Conservation (phyloP, 1,140 invertebrate species). For the Bradynema listronoti region DNA sequence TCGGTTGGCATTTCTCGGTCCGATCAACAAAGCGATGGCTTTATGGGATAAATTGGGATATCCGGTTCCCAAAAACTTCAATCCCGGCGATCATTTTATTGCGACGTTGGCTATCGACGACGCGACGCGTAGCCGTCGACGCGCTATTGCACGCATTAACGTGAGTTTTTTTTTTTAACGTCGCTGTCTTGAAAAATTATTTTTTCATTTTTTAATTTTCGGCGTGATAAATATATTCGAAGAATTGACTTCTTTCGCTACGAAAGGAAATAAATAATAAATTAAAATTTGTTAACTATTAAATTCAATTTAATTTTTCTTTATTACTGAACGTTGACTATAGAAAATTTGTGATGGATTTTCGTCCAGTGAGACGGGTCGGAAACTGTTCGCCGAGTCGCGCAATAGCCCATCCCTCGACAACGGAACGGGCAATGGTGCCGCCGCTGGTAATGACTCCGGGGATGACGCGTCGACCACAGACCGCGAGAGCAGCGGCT, state of each 20-base stretch:
- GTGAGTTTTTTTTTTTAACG: conserved; percentile 25
- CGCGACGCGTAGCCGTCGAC: conserved; percentile 70
- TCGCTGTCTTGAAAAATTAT: neutral
- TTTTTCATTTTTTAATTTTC: neutral
- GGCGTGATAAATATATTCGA: neutral
- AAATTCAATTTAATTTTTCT: no score
- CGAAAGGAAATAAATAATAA: no score
- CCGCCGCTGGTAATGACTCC: no score
- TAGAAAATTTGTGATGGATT: conserved; percentile 61
- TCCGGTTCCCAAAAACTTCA: conserved; percentile 70
- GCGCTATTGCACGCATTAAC: conserved; percentile 58
- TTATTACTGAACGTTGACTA: no score
- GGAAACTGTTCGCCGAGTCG: neutral
- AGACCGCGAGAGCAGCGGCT: no score
- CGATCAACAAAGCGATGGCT: conserved; percentile 63
- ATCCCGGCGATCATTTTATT: conserved; percentile 91
- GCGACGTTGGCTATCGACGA: conserved; percentile 79
- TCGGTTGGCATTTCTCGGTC: conserved; percentile 78
- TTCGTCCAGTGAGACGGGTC: conserved; percentile 28
- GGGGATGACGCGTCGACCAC: no score
- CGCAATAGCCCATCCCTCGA: no score
- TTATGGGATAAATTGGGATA: conserved; percentile 58
- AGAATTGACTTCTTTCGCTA: no score
- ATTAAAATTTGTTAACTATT: no score
- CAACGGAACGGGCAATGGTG: no score